Evolutionary conservation across 2,888 invertebrate genomes (phyloP), one percentile per base, ranked within the genome.

Genomic region (Tetrapedia diversipes): DNA sequence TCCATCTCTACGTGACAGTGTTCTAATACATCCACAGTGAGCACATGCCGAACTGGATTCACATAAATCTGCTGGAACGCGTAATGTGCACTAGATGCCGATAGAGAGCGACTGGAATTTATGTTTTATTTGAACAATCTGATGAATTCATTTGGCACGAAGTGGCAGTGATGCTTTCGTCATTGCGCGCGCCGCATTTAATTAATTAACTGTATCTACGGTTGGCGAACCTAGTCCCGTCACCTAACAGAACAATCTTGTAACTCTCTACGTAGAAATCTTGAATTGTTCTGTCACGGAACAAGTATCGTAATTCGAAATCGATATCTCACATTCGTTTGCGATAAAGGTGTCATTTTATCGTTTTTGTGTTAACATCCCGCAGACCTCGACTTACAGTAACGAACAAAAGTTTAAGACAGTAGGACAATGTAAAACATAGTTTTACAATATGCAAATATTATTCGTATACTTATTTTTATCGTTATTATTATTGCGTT

Each of bases 61-160:
- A 68, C 80, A 79, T 84, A 82, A 84, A 83, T 84, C 84, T 74
- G 68, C 51, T 56, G 72, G 68, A 72, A 83, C 76, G 66, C 75
- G 72, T 84, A 82, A 82, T 80, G 70, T 54, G 56, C 67, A 41
- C 57, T 73, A 54, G 74, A 74, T 69, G 65, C 76, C 82, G 68
- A 74, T 81, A n/a, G 51, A 72, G 70, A 69, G 59, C 2, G 53
- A 24, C 8, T 37, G 37, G 49, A 81, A 81, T 74, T 71, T 56
- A 51, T 41, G 60, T 75, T 80, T 80, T 69, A 77, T 79, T 79
- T 77, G 74, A 41, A 72, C 63, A 64, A 71, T 51, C 39, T 57
- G 47, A 65, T 22, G 54, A 63, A 67, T 77, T 60, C 37, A 64
- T 54, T 77, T 47, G 67, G 49, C 49, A 34, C 37, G 49, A 34